phyloP scores from a whole-genome alignment of 2,888 invertebrate genomes.

The Limnephilus marmoratus region DNA sequence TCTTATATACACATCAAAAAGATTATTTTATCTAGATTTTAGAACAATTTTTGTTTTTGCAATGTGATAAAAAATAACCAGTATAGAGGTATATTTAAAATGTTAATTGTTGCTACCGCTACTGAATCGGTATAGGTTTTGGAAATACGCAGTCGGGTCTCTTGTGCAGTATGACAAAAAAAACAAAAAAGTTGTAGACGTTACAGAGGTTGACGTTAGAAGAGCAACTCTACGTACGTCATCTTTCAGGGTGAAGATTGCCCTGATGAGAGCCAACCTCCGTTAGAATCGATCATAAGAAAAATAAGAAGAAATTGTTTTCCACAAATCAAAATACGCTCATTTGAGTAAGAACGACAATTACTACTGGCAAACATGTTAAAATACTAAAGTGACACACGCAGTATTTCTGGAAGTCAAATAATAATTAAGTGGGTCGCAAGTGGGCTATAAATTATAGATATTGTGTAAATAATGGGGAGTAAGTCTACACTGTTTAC shows the following conservation, averaged over 20 bases:
- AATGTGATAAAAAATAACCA: no score
- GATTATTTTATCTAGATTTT: no score
- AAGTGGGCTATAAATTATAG: constrained; percentile 21
- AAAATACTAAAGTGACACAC: background rate
- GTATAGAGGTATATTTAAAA: no score
- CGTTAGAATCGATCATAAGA: background rate
- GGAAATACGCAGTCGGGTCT: no score
- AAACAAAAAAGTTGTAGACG: no score
- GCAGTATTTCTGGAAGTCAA: background rate
- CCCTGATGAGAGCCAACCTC: background rate
- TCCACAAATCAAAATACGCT: background rate
- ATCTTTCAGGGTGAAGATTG: background rate
- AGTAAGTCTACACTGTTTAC: background rate
- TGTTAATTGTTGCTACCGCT: no score
- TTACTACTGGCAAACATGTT: background rate
- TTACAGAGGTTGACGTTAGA: no score
- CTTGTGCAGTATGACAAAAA: no score
- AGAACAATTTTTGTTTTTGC: no score
- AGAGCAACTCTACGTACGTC: no score
- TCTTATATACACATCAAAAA: no score
- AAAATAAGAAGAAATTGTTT: background rate
- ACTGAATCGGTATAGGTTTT: no score
- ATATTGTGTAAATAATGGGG: constrained; percentile 26
- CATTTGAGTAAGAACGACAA: background rate
- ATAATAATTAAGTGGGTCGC: constrained; percentile 29